These are phyloP conservation scores for Xyrichtys novacula DNA, from an alignment of 2,797 vertebrate genomes.

Conservation along the genomic window DNA sequence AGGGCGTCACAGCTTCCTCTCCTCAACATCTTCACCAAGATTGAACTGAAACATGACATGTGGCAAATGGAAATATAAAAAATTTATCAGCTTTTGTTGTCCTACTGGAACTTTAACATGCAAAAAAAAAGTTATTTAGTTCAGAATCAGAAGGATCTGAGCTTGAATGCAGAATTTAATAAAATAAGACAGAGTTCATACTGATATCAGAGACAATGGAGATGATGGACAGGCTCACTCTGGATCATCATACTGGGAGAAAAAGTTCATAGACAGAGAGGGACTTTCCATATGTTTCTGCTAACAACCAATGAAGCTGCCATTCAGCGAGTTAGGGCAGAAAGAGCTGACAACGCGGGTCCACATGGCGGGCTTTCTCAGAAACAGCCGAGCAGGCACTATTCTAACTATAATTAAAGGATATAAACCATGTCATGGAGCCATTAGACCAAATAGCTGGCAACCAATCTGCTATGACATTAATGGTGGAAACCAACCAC, in stretches of 20 bases:
- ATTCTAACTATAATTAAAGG: slow-evolving; percentile 88
- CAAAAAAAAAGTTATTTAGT: no score
- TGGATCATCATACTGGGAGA: slow-evolving; percentile 73
- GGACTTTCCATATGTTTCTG: slow-evolving; percentile 81
- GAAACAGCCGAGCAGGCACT: slow-evolving; percentile 84
- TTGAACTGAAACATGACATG: slow-evolving; percentile 64
- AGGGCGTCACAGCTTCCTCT: slow-evolving; percentile 68
- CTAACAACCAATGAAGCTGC: slow-evolving; percentile 80
- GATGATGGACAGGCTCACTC: slow-evolving; percentile 44
- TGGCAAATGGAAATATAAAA: slow-evolving; percentile 75
- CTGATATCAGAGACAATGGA: slow-evolving; percentile 1
- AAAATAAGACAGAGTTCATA: slow-evolving; percentile 24
- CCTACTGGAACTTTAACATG: slow-evolving; percentile 50
- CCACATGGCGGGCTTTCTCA: slow-evolving; percentile 75
- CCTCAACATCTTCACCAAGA: slow-evolving; percentile 56
- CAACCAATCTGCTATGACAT: slow-evolving; percentile 86
- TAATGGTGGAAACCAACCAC: slow-evolving; percentile 79
- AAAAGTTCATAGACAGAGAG: slow-evolving; percentile 42
- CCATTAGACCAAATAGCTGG: slow-evolving; percentile 81
- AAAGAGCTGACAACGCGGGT: slow-evolving; percentile 83
- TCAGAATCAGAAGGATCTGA: slow-evolving; percentile 27
- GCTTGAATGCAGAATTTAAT: slow-evolving; percentile 5
- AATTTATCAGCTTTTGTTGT: slow-evolving; percentile 58
- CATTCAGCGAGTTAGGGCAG: slow-evolving; percentile 75
- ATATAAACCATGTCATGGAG: slow-evolving; percentile 86